Base-by-base conservation (phyloP, 2,888 invertebrate species). In the Philonicus albiceps region DNA sequence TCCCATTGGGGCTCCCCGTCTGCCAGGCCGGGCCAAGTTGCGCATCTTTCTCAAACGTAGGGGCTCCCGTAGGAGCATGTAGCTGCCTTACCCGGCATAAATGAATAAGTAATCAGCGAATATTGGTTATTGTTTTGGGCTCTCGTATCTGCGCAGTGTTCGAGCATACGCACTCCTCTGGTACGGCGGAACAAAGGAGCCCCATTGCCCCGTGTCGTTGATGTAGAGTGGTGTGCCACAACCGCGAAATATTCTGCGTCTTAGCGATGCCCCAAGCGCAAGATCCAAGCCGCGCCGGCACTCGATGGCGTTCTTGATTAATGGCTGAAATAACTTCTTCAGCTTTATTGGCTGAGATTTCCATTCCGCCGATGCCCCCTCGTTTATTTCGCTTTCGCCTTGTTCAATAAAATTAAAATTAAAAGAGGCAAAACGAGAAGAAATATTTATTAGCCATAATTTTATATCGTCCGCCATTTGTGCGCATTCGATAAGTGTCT, bases 321-420 rank as follows among this genome's bases (percentile, higher is more conserved):
- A 89, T 89, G 89, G 88, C 88, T 87, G 88, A 89, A 89, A 89
- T 89, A 89, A 89, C 88, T 88, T 89, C 89, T 89, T 88, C 88
- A 88, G 88, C 88, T 89, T 89, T 89, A 89, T 89, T 89, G 89
- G 89, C 84, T 88, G 89, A 88, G 88, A 89, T 89, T 89, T 89
- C 88, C 88, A 89, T 88, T 89, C 88, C 87, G 87, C 87, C 86
- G 86, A 87, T 87, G 87, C 86, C 84, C 53, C 30, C 40, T 80
- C 72, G 22, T 76, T 86, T 78, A 55, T 86, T 78, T 43, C 43
- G 34, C 49, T 22, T 43, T 76, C n/a, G 55, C 40, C 86, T 64
- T 86, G 76, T 86, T 86, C 78, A 86, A 86, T 86, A 86, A 86
- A 86, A 86, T 86, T 76, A 78, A 86, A 86, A 86, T 78, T 76